Conservation (phyloP, 2,113 vertebrate species). For the Ornithorhynchus anatinus region DNA sequence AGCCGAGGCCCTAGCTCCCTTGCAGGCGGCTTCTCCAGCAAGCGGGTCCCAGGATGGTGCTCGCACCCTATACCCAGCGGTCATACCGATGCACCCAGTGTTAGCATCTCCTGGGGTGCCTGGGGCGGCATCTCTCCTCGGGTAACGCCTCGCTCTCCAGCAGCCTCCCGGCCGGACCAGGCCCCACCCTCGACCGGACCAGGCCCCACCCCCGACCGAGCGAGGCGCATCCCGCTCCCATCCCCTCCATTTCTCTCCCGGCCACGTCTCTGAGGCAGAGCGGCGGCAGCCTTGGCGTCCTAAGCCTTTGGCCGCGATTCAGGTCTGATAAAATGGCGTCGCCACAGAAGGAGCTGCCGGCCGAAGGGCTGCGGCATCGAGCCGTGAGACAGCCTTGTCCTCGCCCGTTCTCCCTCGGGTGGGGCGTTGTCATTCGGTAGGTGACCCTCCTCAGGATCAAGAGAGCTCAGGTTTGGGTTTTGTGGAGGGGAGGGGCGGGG, state of each 20-base stretch:
- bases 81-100: slow-evolving; percentile 73
- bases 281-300: slow-evolving; percentile 61
- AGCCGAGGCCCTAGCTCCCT: slow-evolving; percentile 67
- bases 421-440: slow-evolving; percentile 30
- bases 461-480: too few species aligned
- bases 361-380: slow-evolving; percentile 67
- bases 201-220: slow-evolving; percentile 27
- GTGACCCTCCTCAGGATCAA: slow-evolving; percentile 8
- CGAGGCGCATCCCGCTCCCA: slow-evolving; percentile 60
- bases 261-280: slow-evolving; percentile 66
- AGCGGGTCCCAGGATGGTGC: slow-evolving; percentile 82
- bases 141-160: slow-evolving; percentile 80
- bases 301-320: slow-evolving; percentile 80
- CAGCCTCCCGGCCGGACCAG: slow-evolving; percentile 63
- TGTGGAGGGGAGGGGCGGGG: too few species aligned
- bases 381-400: slow-evolving; percentile 35
- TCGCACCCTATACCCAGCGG: slow-evolving; percentile 72
- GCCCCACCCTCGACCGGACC: slow-evolving; percentile 24
- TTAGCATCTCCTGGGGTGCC: slow-evolving; percentile 75
- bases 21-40: slow-evolving; percentile 79
- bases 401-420: slow-evolving; percentile 28
- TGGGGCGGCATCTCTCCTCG: slow-evolving; percentile 73
- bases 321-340: slow-evolving; percentile 92
- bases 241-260: slow-evolving; percentile 72
- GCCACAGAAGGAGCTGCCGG: slow-evolving; percentile 71